phyloP scores from a whole-genome alignment of 1,140 invertebrate species.

The Drosophila navojoa region DNA sequence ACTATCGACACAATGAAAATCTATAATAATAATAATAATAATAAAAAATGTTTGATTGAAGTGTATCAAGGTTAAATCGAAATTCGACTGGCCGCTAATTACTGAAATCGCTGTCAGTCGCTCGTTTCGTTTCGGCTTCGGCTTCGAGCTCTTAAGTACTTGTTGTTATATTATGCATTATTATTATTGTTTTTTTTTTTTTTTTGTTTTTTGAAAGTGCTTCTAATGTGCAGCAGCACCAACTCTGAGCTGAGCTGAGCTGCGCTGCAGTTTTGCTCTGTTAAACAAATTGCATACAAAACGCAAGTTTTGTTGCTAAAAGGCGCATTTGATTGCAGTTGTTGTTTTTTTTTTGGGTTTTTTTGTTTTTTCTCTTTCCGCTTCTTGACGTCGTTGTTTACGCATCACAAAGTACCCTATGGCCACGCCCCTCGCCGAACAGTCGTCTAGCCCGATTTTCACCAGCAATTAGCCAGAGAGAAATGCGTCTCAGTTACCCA shows the following conservation, averaged over 20 bases:
- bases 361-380: slow-evolving; percentile 50
- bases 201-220: slow-evolving; percentile 62
- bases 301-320: slow-evolving; percentile 79
- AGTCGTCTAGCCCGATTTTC: slow-evolving; percentile 25
- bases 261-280: slow-evolving; percentile 65
- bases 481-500: slow-evolving; percentile 31
- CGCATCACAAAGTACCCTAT: slow-evolving; percentile 60
- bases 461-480: slow-evolving; percentile 14
- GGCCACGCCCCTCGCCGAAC: background rate
- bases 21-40: slow-evolving; percentile 68
- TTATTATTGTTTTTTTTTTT: slow-evolving; percentile 41
- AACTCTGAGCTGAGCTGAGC: background rate
- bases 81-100: slow-evolving; percentile 54
- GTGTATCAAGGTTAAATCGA: slow-evolving; percentile 73
- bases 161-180: slow-evolving; percentile 65
- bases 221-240: slow-evolving; percentile 19
- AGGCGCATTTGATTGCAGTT: slow-evolving; percentile 69
- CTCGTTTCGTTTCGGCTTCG: slow-evolving; percentile 22
- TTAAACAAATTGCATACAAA: slow-evolving; percentile 82
- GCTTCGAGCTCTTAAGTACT: slow-evolving; percentile 44
- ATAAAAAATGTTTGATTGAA: slow-evolving; percentile 66
- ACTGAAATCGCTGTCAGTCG: slow-evolving; percentile 62
- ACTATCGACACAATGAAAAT: slow-evolving; percentile 62
- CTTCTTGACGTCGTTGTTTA: slow-evolving; percentile 60
- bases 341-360: background rate